These are phyloP conservation scores for Riparia riparia DNA, from an alignment of 2,113 vertebrate species.

Conservation along the genomic window DNA sequence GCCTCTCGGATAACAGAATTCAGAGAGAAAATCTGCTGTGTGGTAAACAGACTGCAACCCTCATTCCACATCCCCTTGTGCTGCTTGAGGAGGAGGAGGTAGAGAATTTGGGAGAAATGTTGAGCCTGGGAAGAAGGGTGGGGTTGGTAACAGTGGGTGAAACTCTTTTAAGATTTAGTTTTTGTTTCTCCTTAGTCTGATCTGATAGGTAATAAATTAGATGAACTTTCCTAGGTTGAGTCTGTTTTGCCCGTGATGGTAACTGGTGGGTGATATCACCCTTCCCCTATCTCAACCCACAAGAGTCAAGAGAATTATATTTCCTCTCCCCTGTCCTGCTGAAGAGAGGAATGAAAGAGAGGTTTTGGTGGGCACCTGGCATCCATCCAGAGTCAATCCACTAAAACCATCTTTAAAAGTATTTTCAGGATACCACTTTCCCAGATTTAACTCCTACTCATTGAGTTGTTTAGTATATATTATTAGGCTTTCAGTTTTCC, in stretches of 20 bases:
- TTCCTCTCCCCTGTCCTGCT: neutral
- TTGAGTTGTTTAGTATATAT: neutral
- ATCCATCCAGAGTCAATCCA: neutral
- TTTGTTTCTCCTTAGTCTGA: neutral
- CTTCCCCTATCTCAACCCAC: rapidly evolving
- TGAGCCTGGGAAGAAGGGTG: neutral
- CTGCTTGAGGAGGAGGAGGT: neutral
- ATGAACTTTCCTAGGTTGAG: rapidly evolving
- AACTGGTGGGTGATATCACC: neutral
- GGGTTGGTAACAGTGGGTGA: rapidly evolving
- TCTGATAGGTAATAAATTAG: neutral
- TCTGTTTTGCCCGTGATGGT: neutral
- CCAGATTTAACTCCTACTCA: neutral
- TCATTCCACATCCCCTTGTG: neutral
- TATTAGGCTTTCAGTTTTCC: neutral
- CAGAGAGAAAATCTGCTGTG: no score
- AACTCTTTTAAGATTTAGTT: neutral
- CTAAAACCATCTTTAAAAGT: neutral
- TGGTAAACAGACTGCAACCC: neutral
- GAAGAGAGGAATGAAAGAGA: neutral
- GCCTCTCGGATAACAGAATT: neutral
- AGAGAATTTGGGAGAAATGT: neutral
- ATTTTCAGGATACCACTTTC: neutral
- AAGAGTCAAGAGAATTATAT: neutral
- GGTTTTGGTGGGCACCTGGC: neutral